Conservation (phyloP, 2,797 vertebrate genomes). For the Garrulus glandarius region DNA sequence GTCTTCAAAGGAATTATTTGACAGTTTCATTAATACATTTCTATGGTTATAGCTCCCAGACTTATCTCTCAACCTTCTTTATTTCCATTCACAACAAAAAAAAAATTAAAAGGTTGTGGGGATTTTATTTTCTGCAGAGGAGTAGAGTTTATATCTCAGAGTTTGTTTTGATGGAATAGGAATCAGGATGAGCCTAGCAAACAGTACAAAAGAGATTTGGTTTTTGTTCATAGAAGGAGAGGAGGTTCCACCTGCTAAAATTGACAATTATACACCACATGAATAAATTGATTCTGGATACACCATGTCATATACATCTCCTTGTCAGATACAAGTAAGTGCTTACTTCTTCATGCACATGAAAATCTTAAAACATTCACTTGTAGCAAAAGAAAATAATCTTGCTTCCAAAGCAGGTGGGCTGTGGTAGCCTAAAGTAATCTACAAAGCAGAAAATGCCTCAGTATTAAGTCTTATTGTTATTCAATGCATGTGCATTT, state of each 20-base stretch:
- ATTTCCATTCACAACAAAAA: constrained; percentile 44
- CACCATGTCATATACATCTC: neutral
- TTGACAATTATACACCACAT: neutral
- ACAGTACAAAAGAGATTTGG: neutral
- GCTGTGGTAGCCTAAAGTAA: constrained; percentile 5
- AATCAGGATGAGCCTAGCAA: neutral
- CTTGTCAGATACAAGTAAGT: neutral
- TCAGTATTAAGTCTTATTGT: neutral
- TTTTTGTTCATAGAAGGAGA: neutral
- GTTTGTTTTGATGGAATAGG: constrained; percentile 37
- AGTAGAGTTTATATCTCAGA: neutral
- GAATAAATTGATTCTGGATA: constrained; percentile 16
- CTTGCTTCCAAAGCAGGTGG: constrained; percentile 24
- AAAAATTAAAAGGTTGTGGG: neutral
- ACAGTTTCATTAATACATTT: constrained; percentile 61
- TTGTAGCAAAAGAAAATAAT: constrained; percentile 32
- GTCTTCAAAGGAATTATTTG: constrained; percentile 64
- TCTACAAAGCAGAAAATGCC: constrained; percentile 16
- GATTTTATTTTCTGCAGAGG: neutral
- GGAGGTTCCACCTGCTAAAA: neutral
- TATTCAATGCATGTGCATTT: constrained; percentile 27
- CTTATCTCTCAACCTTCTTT: constrained; percentile 54
- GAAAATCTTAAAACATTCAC: constrained; percentile 13
- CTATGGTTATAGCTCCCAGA: constrained; percentile 46
- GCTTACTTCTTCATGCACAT: constrained; percentile 4